Conservation (phyloP, 2,888 invertebrate species). For the Mesorhabditis sp. region DNA sequence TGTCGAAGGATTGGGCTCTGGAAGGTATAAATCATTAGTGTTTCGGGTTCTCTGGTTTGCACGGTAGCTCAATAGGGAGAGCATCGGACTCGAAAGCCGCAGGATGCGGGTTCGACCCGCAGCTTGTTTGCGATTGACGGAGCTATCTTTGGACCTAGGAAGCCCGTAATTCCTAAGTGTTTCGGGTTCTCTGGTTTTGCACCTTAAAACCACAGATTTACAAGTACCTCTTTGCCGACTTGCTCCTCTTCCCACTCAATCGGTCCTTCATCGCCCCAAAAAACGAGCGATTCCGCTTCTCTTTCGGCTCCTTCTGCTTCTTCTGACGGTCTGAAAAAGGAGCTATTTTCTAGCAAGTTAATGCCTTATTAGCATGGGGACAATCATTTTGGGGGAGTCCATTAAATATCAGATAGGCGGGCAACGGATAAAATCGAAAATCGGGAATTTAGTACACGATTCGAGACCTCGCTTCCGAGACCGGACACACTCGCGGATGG, state of each 20-base stretch:
- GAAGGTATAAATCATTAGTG: neutral
- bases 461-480: neutral
- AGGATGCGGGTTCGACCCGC: no score
- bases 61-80: no score
- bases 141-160: no score
- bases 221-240: conserved; percentile 23
- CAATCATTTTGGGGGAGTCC: no score
- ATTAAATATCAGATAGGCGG: neutral
- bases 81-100: no score
- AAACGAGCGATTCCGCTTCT: conserved; percentile 50
- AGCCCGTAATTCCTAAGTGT: no score
- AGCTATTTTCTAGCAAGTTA: neutral
- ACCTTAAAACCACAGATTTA: no score
- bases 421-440: neutral
- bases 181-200: no score
- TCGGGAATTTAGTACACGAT: neutral
- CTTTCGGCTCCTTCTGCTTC: conserved; percentile 19
- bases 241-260: conserved; percentile 40
- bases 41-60: no score
- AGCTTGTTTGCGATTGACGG: no score
- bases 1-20: neutral
- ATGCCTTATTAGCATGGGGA: no score
- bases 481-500: neutral
- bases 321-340: conserved; percentile 24
- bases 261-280: conserved; percentile 51